Evolutionary conservation across 2,888 invertebrate genomes (phyloP).

Genomic region (Dioctria linearis): DNA sequence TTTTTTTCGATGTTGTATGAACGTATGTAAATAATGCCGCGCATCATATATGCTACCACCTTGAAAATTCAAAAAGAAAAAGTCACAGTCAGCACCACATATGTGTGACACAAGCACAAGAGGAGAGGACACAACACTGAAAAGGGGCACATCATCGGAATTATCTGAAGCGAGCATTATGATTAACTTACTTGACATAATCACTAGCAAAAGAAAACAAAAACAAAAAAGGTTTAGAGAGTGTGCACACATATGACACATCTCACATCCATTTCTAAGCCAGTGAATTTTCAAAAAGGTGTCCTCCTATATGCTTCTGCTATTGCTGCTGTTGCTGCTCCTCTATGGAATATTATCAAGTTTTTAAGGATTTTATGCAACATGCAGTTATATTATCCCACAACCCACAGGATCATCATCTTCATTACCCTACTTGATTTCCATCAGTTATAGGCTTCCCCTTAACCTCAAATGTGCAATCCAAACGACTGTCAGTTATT

Average conservation of each 20-base stretch:
- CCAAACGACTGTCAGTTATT: conserved; percentile 4
- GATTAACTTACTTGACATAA: conserved; percentile 52
- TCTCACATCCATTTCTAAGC: conserved; percentile 34
- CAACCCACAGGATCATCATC: conserved; percentile 8
- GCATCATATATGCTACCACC: background rate
- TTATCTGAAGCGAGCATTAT: conserved; percentile 50
- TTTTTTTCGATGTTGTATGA: background rate
- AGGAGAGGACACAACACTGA: conserved; percentile 12
- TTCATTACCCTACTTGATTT: conserved; percentile 40
- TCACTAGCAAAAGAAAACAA: conserved; percentile 45
- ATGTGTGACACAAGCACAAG: background rate
- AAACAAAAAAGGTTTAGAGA: conserved; percentile 9
- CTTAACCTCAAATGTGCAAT: conserved; percentile 10
- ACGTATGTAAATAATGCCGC: background rate
- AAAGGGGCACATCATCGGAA: conserved; percentile 42
- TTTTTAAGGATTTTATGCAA: conserved; percentile 36
- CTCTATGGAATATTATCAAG: background rate
- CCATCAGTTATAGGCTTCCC: conserved; percentile 1
- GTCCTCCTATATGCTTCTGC: background rate
- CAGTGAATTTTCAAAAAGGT: conserved; percentile 38
- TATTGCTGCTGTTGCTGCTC: background rate
- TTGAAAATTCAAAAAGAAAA: conserved; percentile 48
- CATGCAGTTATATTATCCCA: conserved; percentile 27
- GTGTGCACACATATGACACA: conserved; percentile 33
- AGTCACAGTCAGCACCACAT: too few relatives aligned